Evolutionary conservation across 1,140 invertebrate genomes (phyloP).

Genomic region (Orchestia grillus): DNA sequence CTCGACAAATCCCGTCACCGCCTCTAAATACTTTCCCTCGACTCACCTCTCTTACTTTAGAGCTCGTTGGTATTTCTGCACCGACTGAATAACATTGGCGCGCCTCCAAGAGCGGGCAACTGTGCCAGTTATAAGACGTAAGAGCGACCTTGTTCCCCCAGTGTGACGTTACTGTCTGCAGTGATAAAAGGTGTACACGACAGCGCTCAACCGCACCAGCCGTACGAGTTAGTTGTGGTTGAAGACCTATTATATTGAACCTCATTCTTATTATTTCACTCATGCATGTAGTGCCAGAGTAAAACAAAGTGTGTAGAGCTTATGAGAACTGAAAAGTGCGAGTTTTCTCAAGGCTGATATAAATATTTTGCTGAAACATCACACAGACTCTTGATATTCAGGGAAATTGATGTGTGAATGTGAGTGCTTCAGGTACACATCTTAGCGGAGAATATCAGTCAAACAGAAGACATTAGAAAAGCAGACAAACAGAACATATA

Average conservation of each 20-base stretch:
- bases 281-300: not conserved
- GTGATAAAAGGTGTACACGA: not conserved
- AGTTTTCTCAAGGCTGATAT: not conserved
- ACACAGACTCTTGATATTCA: not conserved
- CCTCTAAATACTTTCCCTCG: not conserved
- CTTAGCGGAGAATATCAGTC: too few relatives aligned
- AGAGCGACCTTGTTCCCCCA: not conserved
- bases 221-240: not conserved
- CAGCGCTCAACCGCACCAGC: not conserved
- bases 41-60: not conserved
- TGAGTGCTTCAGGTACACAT: not conserved
- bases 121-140: not conserved
- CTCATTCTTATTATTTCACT: not conserved
- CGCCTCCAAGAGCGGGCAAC: not conserved
- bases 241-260: not conserved
- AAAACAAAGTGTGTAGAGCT: not conserved
- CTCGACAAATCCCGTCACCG: not conserved
- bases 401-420: not conserved
- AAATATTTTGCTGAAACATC: not conserved
- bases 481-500: too few relatives aligned
- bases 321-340: not conserved
- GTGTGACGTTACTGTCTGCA: not conserved
- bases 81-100: not conserved
- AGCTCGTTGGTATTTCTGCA: constrained; percentile 40
- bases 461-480: too few relatives aligned